A percentile compares a stretch with the other conserved stretches of the same genome.
These are phyloP conservation scores for Listrodromus nycthemerus DNA, from an alignment of 2,888 invertebrate species.

Conservation along the genomic window DNA sequence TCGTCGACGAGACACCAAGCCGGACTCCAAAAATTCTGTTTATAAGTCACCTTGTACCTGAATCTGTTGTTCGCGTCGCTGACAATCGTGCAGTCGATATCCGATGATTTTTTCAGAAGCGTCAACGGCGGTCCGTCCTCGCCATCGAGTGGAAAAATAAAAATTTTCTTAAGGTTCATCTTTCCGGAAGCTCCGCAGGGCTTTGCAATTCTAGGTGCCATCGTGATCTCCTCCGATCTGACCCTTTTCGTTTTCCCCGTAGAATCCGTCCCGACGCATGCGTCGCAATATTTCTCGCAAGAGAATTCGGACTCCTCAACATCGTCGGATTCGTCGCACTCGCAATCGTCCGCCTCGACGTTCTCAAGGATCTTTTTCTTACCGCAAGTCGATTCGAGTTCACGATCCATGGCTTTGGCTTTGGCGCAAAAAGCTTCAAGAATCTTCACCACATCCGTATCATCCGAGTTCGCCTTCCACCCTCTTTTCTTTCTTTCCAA, in stretches of 20 bases:
- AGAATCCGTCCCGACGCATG: constrained; percentile 48
- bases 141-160: constrained; percentile 77
- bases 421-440: constrained; percentile 67
- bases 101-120: constrained; percentile 76
- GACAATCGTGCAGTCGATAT: constrained; percentile 73
- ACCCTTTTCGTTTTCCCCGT: neutral
- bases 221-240: neutral
- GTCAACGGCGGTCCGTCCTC: constrained; percentile 74
- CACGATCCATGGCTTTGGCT: constrained; percentile 64
- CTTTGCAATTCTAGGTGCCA: constrained; percentile 67
- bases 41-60: constrained; percentile 76
- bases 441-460: constrained; percentile 59
- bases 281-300: constrained; percentile 45
- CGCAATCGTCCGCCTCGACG: constrained; percentile 7
- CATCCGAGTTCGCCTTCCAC: constrained; percentile 12
- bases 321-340: constrained; percentile 34
- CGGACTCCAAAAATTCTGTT: constrained; percentile 76
- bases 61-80: constrained; percentile 72
- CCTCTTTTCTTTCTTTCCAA: neutral
- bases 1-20: constrained; percentile 65
- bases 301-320: neutral
- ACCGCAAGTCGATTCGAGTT: constrained; percentile 36
- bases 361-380: neutral
- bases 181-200: constrained; percentile 52
- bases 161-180: constrained; percentile 69